Base-by-base conservation (phyloP, 2,888 invertebrate genomes). In the Rhorus exstirpatorius region DNA sequence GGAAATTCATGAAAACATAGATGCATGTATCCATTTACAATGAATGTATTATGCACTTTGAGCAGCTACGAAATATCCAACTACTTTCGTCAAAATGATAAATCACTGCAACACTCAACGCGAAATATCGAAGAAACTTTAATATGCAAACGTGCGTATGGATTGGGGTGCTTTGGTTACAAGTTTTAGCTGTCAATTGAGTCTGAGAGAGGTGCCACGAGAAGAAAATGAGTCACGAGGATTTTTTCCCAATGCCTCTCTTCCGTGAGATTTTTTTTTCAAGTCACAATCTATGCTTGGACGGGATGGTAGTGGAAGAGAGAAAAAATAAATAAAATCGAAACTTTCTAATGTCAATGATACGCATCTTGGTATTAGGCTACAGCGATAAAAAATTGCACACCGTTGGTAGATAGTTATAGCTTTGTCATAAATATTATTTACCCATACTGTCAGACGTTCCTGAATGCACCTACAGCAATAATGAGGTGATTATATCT, bases 31-130 rank as follows among this genome's bases (percentile, higher is more conserved):
- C 58, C 63, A 72, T 58, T 24, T 58, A 67, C 55, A 70, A 17
- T 21, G 21, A 19, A 21, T 67, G 74, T 61, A 53, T 70, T 63
- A 70, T n/a, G 14, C 38, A 75, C 53, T 38, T 63, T 19, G 24
- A 46, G 60, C 38, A 35, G n/a, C 46, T 63, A 53, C 55, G 70
- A 63, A 70, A 80, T 38, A 63, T 46, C 8, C 55, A 51, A 35
- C 49, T 53, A 19, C 68, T 68, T 70, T 80, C 74, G 74, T 55
- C 61, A 35, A 8, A 41, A 61, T 63, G 70, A 70, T 41, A 38
- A 68, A 35, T 70, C 65, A 58, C 67, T 67, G 38, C 58, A 35
- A 70, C 46, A 78, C 63, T 75, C 26, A 35, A 53, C 12, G 61
- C 44, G 44, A 68, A 68, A 63, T 31, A 26, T 46, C 31, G 19